Base-by-base conservation (phyloP, 1,140 invertebrate species). In the Heliconius nattereri region DNA sequence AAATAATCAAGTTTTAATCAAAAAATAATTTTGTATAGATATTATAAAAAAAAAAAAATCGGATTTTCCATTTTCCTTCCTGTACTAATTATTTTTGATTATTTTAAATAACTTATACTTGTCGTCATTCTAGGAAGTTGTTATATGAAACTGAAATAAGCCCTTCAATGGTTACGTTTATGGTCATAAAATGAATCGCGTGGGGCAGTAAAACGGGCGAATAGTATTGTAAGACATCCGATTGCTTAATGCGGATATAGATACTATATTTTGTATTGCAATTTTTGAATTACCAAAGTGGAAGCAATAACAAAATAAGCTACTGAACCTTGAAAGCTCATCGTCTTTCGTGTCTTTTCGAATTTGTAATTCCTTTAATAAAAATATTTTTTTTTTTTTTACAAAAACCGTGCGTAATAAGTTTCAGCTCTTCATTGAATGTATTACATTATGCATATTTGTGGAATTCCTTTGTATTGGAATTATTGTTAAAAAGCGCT, bases 201-300 rank as follows among this genome's bases (percentile, higher is more conserved):
- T 80, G 79, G 71, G 49, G 79, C 37, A 81, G 78, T 83, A 83
- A 81, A 81, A 79, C 73, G 60, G 49, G 73, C 45, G 52, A 78
- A 83, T 79, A 66, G 74, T 73, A 35, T 81, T 29, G 26, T 66
- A 29, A 26, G 23, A 29, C 23, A 66, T 66, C 60, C 60, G 60
- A 26, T 66, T 66, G 60, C 26, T 29, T 29, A n/a, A 66, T 66
- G 60, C 60, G 60, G 60, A 29, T 7, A 11, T 32, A 29, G 1
- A 2, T 29, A 66, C 60, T 66, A 11, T 13, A 26, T 66, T 16
- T 29, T 16, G 26, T 66, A 66, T 66, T 66, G 26, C 60, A 66
- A 29, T n/a, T 66, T 66, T 29, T 66, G n/a, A 13, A 66, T 66
- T 29, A n/a, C 23, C 29, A 66, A 66, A 66, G 26, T 66, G 26